Conservation (phyloP, 2,113 vertebrate genomes). For the Lophius piscatorius region DNA sequence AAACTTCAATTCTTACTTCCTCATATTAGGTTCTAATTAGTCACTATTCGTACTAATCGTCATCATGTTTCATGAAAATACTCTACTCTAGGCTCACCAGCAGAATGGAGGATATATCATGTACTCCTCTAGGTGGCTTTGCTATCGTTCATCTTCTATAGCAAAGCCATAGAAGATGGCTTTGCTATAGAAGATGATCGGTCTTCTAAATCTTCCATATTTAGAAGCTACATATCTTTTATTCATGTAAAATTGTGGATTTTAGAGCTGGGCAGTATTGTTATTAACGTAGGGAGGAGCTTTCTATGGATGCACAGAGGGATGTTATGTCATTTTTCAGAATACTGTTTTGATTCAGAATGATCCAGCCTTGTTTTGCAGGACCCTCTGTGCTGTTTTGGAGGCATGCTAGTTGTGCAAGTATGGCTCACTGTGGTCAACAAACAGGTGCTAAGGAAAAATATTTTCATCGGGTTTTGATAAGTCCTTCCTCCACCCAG, state of each 20-base stretch:
- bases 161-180: too few relatives aligned
- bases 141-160: too few relatives aligned
- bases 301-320: neutral
- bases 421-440: constrained; percentile 18
- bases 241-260: neutral
- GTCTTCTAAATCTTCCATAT: too few relatives aligned
- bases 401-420: constrained; percentile 11
- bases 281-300: neutral
- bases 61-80: too few relatives aligned
- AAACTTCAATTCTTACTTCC: too few relatives aligned
- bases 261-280: neutral
- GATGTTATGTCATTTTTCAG: constrained; percentile 5
- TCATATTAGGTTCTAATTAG: too few relatives aligned
- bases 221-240: too few relatives aligned
- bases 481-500: constrained; percentile 42
- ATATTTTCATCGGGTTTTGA: constrained; percentile 58
- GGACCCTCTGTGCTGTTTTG: constrained; percentile 4
- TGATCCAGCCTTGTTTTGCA: neutral
- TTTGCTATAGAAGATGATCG: too few relatives aligned
- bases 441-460: constrained; percentile 28
- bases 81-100: too few relatives aligned
- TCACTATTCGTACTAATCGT: too few relatives aligned
- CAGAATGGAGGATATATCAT: too few relatives aligned
- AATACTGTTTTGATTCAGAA: constrained; percentile 13
- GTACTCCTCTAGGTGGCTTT: too few relatives aligned